Percentiles rank a stretch among this genome's conserved stretches.
Evolutionary conservation across 2,113 vertebrate species (phyloP).

Genomic region (Sylvietta virens): DNA sequence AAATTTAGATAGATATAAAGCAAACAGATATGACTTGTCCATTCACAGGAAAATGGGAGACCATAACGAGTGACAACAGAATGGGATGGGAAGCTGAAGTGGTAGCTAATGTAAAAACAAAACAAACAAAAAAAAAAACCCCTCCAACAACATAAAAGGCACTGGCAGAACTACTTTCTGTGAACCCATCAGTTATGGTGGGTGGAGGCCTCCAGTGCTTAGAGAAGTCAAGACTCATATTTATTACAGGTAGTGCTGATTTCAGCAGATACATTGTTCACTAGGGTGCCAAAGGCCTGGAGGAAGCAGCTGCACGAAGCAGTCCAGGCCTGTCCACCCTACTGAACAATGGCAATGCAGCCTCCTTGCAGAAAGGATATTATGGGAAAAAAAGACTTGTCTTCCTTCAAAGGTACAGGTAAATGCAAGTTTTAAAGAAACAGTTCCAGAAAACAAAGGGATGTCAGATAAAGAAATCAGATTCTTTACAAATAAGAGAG

Average conservation of each 20-base stretch:
- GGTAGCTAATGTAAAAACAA: background rate
- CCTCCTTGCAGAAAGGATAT: background rate
- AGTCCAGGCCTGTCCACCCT: background rate
- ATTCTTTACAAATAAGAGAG: background rate
- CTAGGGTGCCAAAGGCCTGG: background rate
- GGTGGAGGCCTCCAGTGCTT: background rate
- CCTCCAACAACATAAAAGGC: background rate
- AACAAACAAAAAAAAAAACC: background rate
- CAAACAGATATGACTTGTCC: background rate
- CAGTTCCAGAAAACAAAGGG: background rate
- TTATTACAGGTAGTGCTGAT: constrained; percentile 40
- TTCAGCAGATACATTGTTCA: constrained; percentile 2
- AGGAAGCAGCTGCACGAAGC: constrained; percentile 28
- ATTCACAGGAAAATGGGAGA: background rate
- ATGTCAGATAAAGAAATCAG: background rate
- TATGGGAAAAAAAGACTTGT: background rate
- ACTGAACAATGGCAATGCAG: background rate
- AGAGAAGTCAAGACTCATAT: constrained; percentile 6
- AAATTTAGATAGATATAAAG: background rate
- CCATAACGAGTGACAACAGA: background rate
- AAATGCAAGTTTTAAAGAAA: background rate
- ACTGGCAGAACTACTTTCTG: background rate
- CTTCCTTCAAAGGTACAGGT: background rate
- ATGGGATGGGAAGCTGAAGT: background rate
- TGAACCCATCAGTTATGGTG: constrained; percentile 12